phyloP scores from a whole-genome alignment of 2,797 vertebrate species.

The Helostoma temminkii region DNA sequence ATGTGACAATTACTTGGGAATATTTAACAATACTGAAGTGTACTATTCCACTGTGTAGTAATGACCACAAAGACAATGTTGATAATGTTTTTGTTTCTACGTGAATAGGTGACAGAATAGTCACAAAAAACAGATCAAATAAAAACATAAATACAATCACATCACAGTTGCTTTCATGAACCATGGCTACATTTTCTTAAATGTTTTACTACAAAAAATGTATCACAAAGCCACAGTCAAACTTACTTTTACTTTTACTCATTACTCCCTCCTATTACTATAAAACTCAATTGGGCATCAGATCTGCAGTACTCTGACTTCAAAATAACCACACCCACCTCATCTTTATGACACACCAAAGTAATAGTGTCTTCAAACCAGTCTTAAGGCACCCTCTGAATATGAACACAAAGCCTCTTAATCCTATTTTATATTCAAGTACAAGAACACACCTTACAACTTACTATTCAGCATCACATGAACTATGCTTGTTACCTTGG shows the following conservation, averaged over 20 bases:
- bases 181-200: neutral
- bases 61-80: neutral
- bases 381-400: neutral
- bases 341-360: neutral
- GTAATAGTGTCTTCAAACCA: neutral
- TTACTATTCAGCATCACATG: neutral
- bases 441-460: neutral
- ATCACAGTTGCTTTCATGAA: conserved; percentile 12
- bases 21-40: neutral
- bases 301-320: neutral
- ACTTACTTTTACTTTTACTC: neutral
- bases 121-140: neutral
- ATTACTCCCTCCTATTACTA: too few relatives aligned
- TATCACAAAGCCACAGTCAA: neutral
- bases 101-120: neutral
- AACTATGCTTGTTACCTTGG: neutral
- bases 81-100: conserved; percentile 1
- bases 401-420: neutral
- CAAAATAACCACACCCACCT: neutral
- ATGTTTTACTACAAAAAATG: neutral
- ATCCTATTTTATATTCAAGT: neutral
- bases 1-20: neutral
- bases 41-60: neutral
- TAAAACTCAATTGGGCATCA: neutral
- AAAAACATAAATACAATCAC: neutral